A percentile compares a stretch with the other conserved stretches of the same genome.
Evolutionary conservation across 35 echinoderm and acorn worm species (phyloP).

Genomic region (Stichopus chloronotus): DNA sequence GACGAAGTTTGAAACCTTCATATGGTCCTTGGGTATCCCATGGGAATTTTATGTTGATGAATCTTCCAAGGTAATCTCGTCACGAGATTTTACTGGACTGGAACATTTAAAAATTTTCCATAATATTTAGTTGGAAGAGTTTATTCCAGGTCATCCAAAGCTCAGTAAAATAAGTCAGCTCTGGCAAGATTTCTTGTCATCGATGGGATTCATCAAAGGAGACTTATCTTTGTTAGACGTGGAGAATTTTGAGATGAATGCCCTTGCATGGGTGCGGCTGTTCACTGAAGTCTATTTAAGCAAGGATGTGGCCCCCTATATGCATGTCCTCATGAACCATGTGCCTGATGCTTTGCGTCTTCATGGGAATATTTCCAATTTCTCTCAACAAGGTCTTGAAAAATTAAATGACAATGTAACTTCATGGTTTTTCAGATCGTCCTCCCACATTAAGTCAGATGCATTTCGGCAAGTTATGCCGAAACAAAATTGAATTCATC

Average conservation of each 20-base stretch:
- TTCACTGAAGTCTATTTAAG: slow-evolving; percentile 17
- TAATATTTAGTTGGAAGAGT: not conserved
- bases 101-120: slow-evolving; percentile 6
- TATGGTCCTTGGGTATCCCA: not conserved
- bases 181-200: not conserved
- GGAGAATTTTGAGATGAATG: not conserved
- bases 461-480: slow-evolving; percentile 32
- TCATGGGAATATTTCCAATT: slow-evolving; percentile 2
- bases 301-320: slow-evolving; percentile 10
- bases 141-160: slow-evolving; percentile 1
- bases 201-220: not conserved
- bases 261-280: slow-evolving; percentile 2
- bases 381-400: slow-evolving; percentile 38
- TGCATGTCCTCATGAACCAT: slow-evolving; percentile 26
- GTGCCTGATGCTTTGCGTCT: slow-evolving; percentile 26
- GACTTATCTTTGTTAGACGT: not conserved
- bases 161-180: not conserved
- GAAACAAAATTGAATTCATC: slow-evolving; percentile 45
- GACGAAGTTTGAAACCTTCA: not conserved
- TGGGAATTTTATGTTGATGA: not conserved
- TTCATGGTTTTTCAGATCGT: not conserved
- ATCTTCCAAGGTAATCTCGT: not conserved
- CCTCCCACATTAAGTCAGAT: slow-evolving; percentile 40
- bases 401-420: slow-evolving; percentile 54
- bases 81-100: not conserved